A percentile compares a stretch with the other conserved stretches of the same genome.
phyloP scores from a whole-genome alignment of 2,797 vertebrate species.

The Carapus acus region DNA sequence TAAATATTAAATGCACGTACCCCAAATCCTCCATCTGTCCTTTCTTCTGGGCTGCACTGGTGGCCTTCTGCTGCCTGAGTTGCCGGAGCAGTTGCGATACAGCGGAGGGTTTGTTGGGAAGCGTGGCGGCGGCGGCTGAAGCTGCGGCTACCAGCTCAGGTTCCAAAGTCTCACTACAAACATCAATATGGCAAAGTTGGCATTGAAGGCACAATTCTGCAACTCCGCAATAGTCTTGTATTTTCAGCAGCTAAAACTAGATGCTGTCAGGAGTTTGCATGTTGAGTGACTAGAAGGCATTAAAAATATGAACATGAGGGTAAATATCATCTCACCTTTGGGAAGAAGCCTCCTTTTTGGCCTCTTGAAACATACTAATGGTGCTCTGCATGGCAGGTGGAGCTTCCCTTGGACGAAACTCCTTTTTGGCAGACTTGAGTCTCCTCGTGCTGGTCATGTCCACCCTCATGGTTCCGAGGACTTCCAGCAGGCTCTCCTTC shows the following conservation, averaged over 20 bases:
- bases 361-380: slow-evolving; percentile 62
- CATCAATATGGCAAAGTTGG: not conserved
- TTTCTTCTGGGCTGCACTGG: slow-evolving; percentile 69
- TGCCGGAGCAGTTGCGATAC: slow-evolving; percentile 85
- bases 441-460: slow-evolving; percentile 76
- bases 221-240: too few relatives aligned
- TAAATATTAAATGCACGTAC: slow-evolving; percentile 71
- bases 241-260: too few relatives aligned
- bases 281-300: not conserved
- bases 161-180: slow-evolving; percentile 60
- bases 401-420: slow-evolving; percentile 30
- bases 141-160: slow-evolving; percentile 79
- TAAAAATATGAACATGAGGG: too few relatives aligned
- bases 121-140: slow-evolving; percentile 79
- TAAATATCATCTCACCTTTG: slow-evolving; percentile 66
- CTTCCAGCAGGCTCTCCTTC: slow-evolving; percentile 73
- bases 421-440: slow-evolving; percentile 52
- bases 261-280: not conserved
- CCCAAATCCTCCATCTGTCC: slow-evolving; percentile 62
- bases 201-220: not conserved
- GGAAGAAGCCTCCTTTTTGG: slow-evolving; percentile 38
- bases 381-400: slow-evolving; percentile 46
- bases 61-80: slow-evolving; percentile 76
- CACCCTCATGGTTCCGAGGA: slow-evolving; percentile 85
- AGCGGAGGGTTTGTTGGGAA: slow-evolving; percentile 70